Percentiles rank a stretch among this genome's conserved stretches.
Evolutionary conservation across 2,113 vertebrate genomes (phyloP).

Genomic region (Carassius carassius): DNA sequence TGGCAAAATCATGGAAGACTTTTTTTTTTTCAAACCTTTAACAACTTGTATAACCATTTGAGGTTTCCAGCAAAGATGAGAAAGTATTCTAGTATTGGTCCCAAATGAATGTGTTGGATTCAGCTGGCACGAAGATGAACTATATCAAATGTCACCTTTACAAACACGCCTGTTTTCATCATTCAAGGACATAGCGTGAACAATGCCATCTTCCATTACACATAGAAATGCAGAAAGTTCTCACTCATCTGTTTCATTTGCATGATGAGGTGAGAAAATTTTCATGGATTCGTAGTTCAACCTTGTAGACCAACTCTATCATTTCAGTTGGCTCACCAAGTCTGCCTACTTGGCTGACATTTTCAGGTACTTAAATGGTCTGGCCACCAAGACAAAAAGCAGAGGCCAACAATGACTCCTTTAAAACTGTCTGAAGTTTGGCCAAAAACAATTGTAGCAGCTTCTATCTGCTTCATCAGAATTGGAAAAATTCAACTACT

Average conservation of each 20-base stretch:
- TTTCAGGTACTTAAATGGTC: not conserved
- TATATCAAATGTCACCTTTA: not conserved
- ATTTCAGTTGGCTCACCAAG: not conserved
- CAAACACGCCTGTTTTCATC: not conserved
- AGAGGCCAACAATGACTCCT: no score
- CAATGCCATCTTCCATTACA: not conserved
- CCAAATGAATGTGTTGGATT: not conserved
- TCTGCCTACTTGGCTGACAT: conserved; percentile 1
- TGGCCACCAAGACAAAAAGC: not conserved
- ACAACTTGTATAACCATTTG: not conserved
- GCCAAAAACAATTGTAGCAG: not conserved
- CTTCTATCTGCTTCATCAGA: not conserved
- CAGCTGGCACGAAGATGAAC: not conserved
- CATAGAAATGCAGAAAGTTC: not conserved
- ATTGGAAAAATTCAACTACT: not conserved
- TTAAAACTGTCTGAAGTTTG: not conserved
- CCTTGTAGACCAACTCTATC: not conserved
- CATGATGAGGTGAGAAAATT: not conserved
- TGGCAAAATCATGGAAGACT: not conserved
- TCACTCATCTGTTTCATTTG: not conserved
- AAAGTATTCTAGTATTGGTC: not conserved
- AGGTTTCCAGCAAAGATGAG: not conserved
- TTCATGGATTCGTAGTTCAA: not conserved
- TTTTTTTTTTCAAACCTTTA: not conserved
- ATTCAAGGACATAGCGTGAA: not conserved